A percentile compares a stretch with the other conserved stretches of the same genome.
Evolutionary conservation across 2,888 invertebrate species (phyloP).

Genomic region (Sphaerophoria taeniata): DNA sequence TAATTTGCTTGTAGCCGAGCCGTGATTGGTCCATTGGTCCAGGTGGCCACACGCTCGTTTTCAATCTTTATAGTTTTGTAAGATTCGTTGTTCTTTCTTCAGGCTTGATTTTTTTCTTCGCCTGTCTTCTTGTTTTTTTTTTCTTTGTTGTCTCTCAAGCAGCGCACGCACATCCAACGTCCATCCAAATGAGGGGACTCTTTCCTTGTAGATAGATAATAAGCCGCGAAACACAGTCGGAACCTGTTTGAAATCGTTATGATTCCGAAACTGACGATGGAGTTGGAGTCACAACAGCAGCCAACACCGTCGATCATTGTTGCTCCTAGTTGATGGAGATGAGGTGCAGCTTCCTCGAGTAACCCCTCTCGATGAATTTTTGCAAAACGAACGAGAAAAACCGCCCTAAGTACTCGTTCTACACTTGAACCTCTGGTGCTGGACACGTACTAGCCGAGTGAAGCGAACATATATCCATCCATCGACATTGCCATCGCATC

Average conservation of each 20-base stretch:
- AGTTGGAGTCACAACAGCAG: constrained; percentile 66
- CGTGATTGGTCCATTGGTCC: constrained; percentile 81
- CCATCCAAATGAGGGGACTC: constrained; percentile 34
- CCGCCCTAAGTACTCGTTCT: constrained; percentile 69
- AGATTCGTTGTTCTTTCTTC: constrained; percentile 66
- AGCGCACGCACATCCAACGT: constrained; percentile 61
- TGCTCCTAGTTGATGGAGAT: constrained; percentile 20
- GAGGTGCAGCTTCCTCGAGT: constrained; percentile 3
- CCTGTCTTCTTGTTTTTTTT: background rate
- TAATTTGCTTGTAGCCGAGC: constrained; percentile 76
- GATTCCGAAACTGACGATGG: constrained; percentile 2
- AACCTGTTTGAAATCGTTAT: constrained; percentile 64
- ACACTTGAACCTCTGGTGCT: constrained; percentile 12
- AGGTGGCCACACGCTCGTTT: constrained; percentile 80
- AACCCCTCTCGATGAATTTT: constrained; percentile 21
- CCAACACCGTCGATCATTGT: constrained; percentile 60
- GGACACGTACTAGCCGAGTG: constrained; percentile 50
- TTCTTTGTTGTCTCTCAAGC: constrained; percentile 23
- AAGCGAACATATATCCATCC: constrained; percentile 51
- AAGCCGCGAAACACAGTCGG: constrained; percentile 80
- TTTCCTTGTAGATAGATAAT: constrained; percentile 74
- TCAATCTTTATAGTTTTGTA: constrained; percentile 73
- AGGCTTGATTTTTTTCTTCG: constrained; percentile 15
- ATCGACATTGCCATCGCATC: constrained; percentile 67
- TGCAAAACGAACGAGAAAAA: constrained; percentile 31